Conservation (phyloP, 2,113 vertebrate genomes). For the human region GRCh38 chr5:170121001-170121500, state of each 20-base stretch:
- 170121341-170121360: not conserved
- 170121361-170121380: not conserved
- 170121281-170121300: not conserved
- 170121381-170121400: not conserved
- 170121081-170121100: not conserved
- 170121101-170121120: too few species aligned
- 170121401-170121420: too few species aligned
- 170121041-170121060: not conserved
- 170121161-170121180: not conserved
- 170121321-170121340: not conserved
- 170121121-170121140: not conserved
- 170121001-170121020: not conserved
- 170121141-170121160: not conserved
- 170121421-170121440: not conserved
- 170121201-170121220: not conserved
- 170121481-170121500: rapidly evolving
- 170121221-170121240: not conserved
- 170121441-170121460: rapidly evolving
- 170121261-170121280: not conserved
- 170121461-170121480: too few species aligned
- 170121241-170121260: not conserved
- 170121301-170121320: not conserved
- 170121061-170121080: not conserved
- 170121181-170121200: not conserved
- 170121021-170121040: not conserved